Percentiles rank a stretch among this genome's conserved stretches.
phyloP scores from a whole-genome alignment of 2,797 vertebrate genomes.

The Orestias chungarensis region DNA sequence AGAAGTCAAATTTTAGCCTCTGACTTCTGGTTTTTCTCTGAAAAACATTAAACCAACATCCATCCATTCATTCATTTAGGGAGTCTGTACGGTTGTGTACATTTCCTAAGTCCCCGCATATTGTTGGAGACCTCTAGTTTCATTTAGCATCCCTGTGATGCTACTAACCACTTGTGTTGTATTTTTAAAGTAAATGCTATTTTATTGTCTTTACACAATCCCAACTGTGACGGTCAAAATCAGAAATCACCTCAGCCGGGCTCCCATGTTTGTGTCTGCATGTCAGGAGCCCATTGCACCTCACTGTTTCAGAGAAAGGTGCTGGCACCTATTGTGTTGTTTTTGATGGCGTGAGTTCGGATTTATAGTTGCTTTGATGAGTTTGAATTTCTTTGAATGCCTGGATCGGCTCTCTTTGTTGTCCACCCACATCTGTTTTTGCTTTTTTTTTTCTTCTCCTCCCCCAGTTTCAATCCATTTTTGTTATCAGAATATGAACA shows the following conservation, averaged over 20 bases:
- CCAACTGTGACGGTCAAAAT: slow-evolving; percentile 1
- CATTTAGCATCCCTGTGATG: too few relatives aligned
- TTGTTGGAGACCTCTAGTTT: too few relatives aligned
- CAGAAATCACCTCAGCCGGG: slow-evolving; percentile 6
- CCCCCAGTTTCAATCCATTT: background rate
- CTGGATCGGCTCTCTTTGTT: slow-evolving; percentile 16
- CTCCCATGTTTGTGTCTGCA: slow-evolving; percentile 39
- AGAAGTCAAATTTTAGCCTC: background rate
- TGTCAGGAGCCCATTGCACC: slow-evolving; percentile 23
- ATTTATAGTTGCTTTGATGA: slow-evolving; percentile 63
- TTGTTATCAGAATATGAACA: background rate
- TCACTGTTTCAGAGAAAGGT: slow-evolving; percentile 62
- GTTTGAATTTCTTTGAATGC: slow-evolving; percentile 53
- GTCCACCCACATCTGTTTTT: slow-evolving; percentile 32
- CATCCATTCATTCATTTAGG: too few relatives aligned
- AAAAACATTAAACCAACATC: too few relatives aligned
- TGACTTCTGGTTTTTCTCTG: background rate
- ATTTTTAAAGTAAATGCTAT: background rate
- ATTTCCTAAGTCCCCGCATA: background rate
- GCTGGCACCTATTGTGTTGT: slow-evolving; percentile 53
- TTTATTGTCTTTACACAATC: background rate
- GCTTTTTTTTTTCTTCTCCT: too few relatives aligned
- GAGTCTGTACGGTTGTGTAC: background rate
- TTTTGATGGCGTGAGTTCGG: slow-evolving; percentile 32
- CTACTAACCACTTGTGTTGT: too few relatives aligned